Evolutionary conservation across 2,797 vertebrate species (phyloP), one percentile per base, ranked within the genome.

Genomic region (Buphagus erythrorhynchus): DNA sequence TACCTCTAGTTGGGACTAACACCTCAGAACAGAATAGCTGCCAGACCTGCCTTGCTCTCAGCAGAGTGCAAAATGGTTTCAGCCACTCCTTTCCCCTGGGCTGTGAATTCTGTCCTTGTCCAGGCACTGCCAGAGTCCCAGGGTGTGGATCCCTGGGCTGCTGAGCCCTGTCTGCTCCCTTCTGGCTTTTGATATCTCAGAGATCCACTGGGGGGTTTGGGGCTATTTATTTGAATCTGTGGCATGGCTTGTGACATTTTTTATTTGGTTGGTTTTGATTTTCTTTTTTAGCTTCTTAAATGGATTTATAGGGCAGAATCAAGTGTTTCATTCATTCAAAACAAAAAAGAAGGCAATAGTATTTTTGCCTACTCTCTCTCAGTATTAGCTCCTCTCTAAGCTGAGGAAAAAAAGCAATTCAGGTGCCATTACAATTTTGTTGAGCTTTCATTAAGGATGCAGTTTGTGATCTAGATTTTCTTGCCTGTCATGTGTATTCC

Each of bases 41-140:
- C n/a, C 36, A 59, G 51, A 66, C n/a, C 83, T 66, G 68, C 16
- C 59, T 33, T 40, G 12, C 2, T 11, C n/a, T 31, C 1, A 0
- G 71, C 31, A 45, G 28, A 88, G 8, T 7, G 16, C 8, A 52
- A 6, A 81, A 31, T 36, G 36, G 1, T 63, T 78, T 73, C 43
- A 66, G 40, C 18, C 31, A 8, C 22, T 43, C 24, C 24, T 43
- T 43, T 35, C 21, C 5, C 6, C 45, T 43, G 36, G 10, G 21
- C 16, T 63, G n/a, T 38, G 57, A 40, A 21, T n/a, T 45, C 18
- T 45, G 20, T 61, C 16, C 13, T 24, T 40, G 11, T 16, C 25
- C 3, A 3, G 66, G 38, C 14, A 9, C 17, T 52, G 49, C 54
- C 0, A 0, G 20, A 1, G 0, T 20, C 1, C 2, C 55, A 31